Conservation (phyloP, 1,140 invertebrate genomes). For the Antheraea mylitta region DNA sequence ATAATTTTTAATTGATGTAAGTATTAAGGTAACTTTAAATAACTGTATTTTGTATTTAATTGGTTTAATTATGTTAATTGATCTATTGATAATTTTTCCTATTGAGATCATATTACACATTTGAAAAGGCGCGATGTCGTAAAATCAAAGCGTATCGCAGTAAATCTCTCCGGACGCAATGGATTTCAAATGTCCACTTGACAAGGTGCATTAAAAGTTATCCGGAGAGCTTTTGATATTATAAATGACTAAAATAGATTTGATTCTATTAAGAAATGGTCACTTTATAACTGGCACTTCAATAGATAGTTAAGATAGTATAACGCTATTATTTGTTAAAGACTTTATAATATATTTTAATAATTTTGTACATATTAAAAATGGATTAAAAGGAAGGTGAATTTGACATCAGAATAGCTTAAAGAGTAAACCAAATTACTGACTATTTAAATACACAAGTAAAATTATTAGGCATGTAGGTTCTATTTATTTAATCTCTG, state of each 20-base stretch:
- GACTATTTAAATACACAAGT: too few species aligned
- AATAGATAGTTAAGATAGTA: not conserved
- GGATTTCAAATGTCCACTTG: constrained; percentile 60
- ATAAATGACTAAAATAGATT: constrained; percentile 40
- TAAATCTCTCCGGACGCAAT: constrained; percentile 56
- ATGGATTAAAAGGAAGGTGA: too few species aligned
- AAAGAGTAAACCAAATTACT: too few species aligned
- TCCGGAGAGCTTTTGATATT: constrained; percentile 42
- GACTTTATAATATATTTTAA: too few species aligned
- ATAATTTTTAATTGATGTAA: constrained; percentile 32
- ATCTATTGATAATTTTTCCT: constrained; percentile 36
- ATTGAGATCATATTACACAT: constrained; percentile 37
- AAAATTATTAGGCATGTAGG: too few species aligned
- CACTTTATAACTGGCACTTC: not conserved
- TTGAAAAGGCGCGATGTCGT: constrained; percentile 41
- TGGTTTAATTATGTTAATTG: not conserved
- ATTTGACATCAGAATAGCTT: too few species aligned
- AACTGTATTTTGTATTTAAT: not conserved
- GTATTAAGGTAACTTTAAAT: constrained; percentile 22
- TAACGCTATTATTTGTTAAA: not conserved
- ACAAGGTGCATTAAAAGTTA: constrained; percentile 52
- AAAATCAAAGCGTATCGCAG: constrained; percentile 60
- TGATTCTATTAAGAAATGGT: constrained; percentile 16
- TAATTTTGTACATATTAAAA: too few species aligned
- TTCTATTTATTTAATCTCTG: too few species aligned